phyloP scores from a whole-genome alignment of 2,797 vertebrate species.

The Taenioides sp. region DNA sequence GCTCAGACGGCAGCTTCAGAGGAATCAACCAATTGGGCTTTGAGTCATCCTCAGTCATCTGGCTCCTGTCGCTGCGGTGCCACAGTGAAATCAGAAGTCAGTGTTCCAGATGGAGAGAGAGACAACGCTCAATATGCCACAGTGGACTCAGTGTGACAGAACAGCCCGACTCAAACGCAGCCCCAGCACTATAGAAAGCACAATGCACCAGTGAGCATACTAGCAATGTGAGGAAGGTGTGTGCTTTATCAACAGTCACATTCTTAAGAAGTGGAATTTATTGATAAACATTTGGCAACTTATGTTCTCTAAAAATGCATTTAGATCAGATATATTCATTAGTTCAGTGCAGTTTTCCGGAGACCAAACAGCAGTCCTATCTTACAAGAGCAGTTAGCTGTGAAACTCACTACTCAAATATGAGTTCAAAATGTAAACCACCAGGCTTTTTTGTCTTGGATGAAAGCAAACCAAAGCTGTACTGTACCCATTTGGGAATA shows the following conservation, averaged over 20 bases:
- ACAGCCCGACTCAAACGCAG: slow-evolving; percentile 27
- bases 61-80: slow-evolving; percentile 62
- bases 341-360: too few relatives aligned
- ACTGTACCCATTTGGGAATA: too few relatives aligned
- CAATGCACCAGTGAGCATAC: not conserved
- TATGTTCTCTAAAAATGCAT: not conserved
- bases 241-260: not conserved
- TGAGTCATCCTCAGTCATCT: slow-evolving; percentile 67
- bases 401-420: too few relatives aligned
- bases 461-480: too few relatives aligned
- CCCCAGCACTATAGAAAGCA: slow-evolving; percentile 16
- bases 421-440: too few relatives aligned
- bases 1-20: slow-evolving; percentile 49
- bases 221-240: not conserved
- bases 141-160: slow-evolving; percentile 44
- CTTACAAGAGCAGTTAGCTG: too few relatives aligned
- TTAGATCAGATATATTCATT: not conserved
- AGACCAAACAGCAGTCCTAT: too few relatives aligned
- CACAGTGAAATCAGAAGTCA: slow-evolving; percentile 66
- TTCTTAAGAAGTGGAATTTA: not conserved
- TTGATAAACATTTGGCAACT: not conserved
- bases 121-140: slow-evolving; percentile 65
- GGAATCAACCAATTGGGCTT: slow-evolving; percentile 61
- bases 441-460: too few relatives aligned
- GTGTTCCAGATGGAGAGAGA: slow-evolving; percentile 72